A percentile compares a stretch with the other conserved stretches of the same genome.
Conservation (phyloP, 2,113 vertebrate genomes). For the Hydrochoerus hydrochaeris region DNA sequence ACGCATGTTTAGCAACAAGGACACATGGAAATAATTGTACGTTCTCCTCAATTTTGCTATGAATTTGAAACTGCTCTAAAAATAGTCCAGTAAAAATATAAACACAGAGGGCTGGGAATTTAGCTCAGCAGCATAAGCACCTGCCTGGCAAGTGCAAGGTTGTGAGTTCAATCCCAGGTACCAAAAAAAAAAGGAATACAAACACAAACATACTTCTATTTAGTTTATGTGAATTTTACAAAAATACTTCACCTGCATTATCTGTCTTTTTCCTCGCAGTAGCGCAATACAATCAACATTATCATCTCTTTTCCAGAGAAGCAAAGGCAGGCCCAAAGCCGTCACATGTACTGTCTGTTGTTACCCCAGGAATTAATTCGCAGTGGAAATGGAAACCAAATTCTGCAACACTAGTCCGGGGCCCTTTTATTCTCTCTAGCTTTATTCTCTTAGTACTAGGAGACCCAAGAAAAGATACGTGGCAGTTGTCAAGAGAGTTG, state of each 20-base stretch:
- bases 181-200: background rate
- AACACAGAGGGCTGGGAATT: no score
- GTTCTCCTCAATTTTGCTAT: background rate
- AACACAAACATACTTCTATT: background rate
- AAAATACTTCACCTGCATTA: background rate
- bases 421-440: background rate
- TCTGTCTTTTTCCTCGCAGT: background rate
- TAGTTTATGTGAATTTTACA: background rate
- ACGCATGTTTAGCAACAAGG: rapidly evolving
- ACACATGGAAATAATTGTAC: background rate
- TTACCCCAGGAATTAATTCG: background rate
- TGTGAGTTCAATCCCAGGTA: no score
- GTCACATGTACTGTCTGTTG: background rate
- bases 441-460: background rate
- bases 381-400: background rate
- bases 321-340: background rate
- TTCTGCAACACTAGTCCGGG: background rate
- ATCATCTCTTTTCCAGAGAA: background rate
- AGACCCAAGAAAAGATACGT: background rate
- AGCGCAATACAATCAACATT: background rate
- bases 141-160: no score
- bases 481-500: background rate
- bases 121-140: no score
- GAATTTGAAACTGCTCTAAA: background rate
- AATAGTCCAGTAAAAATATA: background rate